Base-by-base conservation (phyloP, 2,888 invertebrate genomes). In the Diaphora mendica region DNA sequence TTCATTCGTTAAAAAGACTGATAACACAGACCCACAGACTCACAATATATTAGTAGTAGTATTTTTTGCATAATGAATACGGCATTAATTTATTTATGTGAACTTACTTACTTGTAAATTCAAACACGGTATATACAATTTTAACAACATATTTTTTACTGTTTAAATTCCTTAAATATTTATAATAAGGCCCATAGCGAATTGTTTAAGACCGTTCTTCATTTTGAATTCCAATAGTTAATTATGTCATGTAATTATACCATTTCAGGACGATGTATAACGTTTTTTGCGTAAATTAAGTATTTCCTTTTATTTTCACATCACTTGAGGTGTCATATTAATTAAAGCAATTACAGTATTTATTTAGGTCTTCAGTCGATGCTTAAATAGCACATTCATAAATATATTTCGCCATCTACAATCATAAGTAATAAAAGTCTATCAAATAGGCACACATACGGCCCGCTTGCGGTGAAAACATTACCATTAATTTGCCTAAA, bases 401-500 rank as follows among this genome's bases (percentile, higher is more conserved):
- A 26, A 64, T 64, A 64, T 33, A 17, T n/a, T n/a, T 33, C 64
- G 8, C 26, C 33, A 26, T 64, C 64, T 33, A 64, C 13, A 67
- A 74, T 76, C n/a, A 74, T n/a, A 66, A 79, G 72, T 48, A 73
- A 23, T 48, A 72, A 66, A 75, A 71, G 76, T 70, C 33, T 75
- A 73, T 75, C 59, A 69, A 77, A 55, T 62, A 70, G 48, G 70
- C 62, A 75, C 64, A 75, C 76, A 81, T 77, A 72, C 78, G 74
- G 72, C 73, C 72, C 76, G 75, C 79, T 84, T 86, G 85, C 78
- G 86, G 86, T 80, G 72, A 86, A 89, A 90, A 89, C 87, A 87
- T 91, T 86, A 90, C 85, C 90, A 90, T 91, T 89, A 91, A 90
- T 90, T 87, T 84, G 81, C 77, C 82, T 83, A 84, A 87, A 89